Evolutionary conservation across 2,888 invertebrate genomes (phyloP).

Genomic region (Rhorus exstirpatorius): DNA sequence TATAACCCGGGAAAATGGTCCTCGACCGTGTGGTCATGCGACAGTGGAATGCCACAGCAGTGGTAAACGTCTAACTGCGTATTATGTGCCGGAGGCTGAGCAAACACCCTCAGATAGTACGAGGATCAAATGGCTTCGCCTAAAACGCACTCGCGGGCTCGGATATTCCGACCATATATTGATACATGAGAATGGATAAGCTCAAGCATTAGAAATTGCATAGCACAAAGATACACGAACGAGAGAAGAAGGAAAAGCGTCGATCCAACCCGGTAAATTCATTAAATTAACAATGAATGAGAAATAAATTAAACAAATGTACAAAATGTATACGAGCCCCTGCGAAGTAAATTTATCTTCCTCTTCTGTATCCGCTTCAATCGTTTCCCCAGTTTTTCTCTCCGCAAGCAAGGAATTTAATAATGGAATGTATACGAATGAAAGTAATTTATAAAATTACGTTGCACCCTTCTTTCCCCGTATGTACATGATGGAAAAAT

Average conservation of each 20-base stretch:
- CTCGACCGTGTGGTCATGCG: conserved; percentile 8
- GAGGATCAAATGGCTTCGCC: conserved; percentile 26
- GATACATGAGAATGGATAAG: background rate
- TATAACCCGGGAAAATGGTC: conserved; percentile 52
- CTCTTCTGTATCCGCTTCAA: too few relatives aligned
- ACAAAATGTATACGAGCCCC: background rate
- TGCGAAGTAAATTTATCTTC: too few relatives aligned
- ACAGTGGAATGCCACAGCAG: background rate
- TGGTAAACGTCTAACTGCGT: background rate
- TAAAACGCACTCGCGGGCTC: background rate
- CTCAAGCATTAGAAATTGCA: background rate
- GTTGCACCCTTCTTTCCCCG: too few relatives aligned
- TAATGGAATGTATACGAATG: too few relatives aligned
- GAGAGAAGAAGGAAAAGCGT: too few relatives aligned
- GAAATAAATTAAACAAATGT: background rate
- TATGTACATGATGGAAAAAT: too few relatives aligned
- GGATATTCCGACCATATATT: conserved; percentile 16
- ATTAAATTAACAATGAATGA: background rate
- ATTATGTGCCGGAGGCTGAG: conserved; percentile 3
- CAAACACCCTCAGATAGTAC: conserved; percentile 4
- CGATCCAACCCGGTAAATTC: too few relatives aligned
- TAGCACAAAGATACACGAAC: background rate
- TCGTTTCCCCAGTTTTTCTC: too few relatives aligned
- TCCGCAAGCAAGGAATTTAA: too few relatives aligned
- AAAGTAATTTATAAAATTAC: too few relatives aligned